These are phyloP conservation scores for Typhlichthys subterraneus DNA, from an alignment of 2,797 vertebrate species.

Conservation along the genomic window DNA sequence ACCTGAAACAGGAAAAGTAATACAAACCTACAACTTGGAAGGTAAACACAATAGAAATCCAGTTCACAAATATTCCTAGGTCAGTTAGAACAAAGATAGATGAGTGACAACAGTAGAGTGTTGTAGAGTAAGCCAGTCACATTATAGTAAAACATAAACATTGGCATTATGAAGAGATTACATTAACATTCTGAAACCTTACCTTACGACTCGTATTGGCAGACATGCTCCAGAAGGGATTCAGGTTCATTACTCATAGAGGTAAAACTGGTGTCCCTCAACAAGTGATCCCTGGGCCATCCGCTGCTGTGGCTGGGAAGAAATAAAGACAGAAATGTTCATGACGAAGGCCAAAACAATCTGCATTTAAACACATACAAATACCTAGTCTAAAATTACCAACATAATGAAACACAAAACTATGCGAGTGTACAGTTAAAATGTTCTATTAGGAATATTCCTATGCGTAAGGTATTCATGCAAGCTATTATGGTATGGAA, in stretches of 20 bases:
- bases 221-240: conserved; percentile 99
- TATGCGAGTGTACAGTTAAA: too few relatives aligned
- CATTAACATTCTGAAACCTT: conserved; percentile 19
- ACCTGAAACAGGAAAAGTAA: not conserved
- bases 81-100: not conserved
- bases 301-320: conserved; percentile 40
- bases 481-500: too few relatives aligned
- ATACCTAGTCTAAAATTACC: not conserved
- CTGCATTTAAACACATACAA: not conserved
- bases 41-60: not conserved
- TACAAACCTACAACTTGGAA: not conserved
- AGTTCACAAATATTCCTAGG: conserved; percentile 6
- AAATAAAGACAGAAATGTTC: conserved; percentile 4
- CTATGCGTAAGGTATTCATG: too few relatives aligned
- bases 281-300: conserved; percentile 56
- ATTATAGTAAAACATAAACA: too few relatives aligned
- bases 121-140: too few relatives aligned
- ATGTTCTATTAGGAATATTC: too few relatives aligned
- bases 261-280: conserved; percentile 50
- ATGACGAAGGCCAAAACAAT: not conserved
- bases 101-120: not conserved
- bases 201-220: conserved; percentile 91
- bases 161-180: too few relatives aligned
- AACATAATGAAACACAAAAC: not conserved
- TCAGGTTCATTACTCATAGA: conserved; percentile 93